These are phyloP conservation scores for Netelia fuscicornis DNA, from an alignment of 2,888 invertebrate genomes.

Conservation along the genomic window DNA sequence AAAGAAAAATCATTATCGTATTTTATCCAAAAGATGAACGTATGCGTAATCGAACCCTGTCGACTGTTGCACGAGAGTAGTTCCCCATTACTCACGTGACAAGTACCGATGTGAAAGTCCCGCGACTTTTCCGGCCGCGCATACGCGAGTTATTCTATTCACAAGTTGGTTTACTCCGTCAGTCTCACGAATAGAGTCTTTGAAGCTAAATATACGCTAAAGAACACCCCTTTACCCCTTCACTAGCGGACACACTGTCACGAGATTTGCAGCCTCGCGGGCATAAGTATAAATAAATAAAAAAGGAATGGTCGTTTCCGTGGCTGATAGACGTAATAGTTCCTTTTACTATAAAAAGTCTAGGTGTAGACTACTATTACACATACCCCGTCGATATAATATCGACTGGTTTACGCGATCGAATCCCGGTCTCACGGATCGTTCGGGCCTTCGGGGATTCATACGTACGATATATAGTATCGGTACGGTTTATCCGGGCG, in stretches of 20 bases:
- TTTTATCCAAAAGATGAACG: no score
- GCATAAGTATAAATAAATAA: conserved; percentile 22
- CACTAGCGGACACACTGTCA: conserved; percentile 23
- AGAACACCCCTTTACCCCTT: neutral
- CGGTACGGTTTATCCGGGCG: conserved; percentile 65
- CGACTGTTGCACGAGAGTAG: neutral
- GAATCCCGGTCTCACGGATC: conserved; percentile 61
- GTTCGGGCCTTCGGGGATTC: conserved; percentile 46
- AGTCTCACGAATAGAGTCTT: neutral
- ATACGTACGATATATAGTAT: neutral
- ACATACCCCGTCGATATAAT: conserved; percentile 49
- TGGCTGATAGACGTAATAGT: conserved; percentile 54
- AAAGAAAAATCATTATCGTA: no score
- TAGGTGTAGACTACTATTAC: conserved; percentile 19
- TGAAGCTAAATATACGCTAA: neutral
- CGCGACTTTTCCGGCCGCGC: conserved; percentile 22
- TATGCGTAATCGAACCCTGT: no score
- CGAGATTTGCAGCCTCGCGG: conserved; percentile 51
- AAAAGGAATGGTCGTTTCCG: conserved; percentile 41
- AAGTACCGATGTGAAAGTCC: conserved; percentile 59
- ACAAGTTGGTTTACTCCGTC: neutral
- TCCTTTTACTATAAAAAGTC: conserved; percentile 7
- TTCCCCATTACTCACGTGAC: conserved; percentile 36
- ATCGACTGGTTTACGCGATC: conserved; percentile 65
- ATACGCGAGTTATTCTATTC: neutral